These are phyloP conservation scores for Etia nguti DNA, from an alignment of 2,113 vertebrate genomes.

Conservation along the genomic window DNA sequence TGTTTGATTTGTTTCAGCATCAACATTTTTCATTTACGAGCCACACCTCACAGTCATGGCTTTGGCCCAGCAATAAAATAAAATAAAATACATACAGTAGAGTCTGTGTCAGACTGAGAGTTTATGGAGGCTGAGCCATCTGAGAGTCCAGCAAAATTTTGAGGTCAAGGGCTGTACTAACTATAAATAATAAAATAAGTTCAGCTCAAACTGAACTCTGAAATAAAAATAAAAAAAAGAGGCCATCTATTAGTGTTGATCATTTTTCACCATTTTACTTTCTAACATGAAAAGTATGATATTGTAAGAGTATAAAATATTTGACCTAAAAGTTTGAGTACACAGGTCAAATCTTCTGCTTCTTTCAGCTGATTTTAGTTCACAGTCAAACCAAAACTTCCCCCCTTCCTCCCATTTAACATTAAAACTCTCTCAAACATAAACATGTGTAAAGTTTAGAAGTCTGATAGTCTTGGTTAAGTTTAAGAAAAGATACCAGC, in stretches of 20 bases:
- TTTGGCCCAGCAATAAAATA: neutral
- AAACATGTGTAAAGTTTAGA: neutral
- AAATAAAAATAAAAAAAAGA: neutral
- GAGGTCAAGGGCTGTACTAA: neutral
- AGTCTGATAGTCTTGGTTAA: neutral
- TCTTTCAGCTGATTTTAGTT: fast-evolving
- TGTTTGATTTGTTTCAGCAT: neutral
- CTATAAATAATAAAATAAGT: neutral
- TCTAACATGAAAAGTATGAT: neutral
- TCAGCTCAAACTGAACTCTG: neutral
- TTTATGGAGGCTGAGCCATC: neutral
- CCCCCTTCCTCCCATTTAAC: neutral
- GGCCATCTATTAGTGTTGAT: neutral
- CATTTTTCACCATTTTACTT: neutral
- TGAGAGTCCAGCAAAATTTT: neutral
- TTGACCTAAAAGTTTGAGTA: neutral
- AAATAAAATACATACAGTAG: neutral
- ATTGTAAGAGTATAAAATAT: neutral
- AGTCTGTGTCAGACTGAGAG: neutral
- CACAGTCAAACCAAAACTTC: neutral
- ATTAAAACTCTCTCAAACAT: neutral
- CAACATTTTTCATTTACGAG: neutral
- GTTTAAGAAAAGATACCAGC: fast-evolving
- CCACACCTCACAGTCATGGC: neutral
- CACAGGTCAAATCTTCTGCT: fast-evolving